Percentiles rank a stretch among this genome's conserved stretches.
phyloP scores from a whole-genome alignment of 2,113 vertebrate genomes.

The Hydropotes inermis region DNA sequence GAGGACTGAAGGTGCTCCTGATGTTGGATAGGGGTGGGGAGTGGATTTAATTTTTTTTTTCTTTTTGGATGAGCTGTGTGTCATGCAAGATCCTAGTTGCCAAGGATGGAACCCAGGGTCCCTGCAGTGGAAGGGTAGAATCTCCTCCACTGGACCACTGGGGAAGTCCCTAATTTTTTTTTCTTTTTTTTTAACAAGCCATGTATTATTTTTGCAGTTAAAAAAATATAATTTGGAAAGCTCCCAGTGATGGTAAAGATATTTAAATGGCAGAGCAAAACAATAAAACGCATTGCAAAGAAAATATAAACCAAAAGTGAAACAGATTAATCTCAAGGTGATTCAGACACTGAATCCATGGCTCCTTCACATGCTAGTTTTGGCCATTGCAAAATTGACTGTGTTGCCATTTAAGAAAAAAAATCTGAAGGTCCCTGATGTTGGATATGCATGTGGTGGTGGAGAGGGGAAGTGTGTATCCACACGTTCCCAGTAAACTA shows the following conservation, averaged over 20 bases:
- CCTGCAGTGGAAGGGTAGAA: neutral
- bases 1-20: neutral
- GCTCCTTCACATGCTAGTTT: neutral
- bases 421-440: neutral
- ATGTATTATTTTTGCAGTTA: neutral
- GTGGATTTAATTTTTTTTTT: neutral
- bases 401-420: neutral
- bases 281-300: neutral
- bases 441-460: fast-evolving
- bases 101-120: neutral
- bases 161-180: neutral
- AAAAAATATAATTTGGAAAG: neutral
- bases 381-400: neutral
- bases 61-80: neutral
- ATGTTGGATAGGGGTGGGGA: neutral
- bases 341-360: neutral
- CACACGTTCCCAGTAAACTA: fast-evolving
- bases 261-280: neutral
- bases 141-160: neutral
- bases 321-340: neutral
- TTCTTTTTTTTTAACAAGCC: neutral
- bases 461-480: fast-evolving
- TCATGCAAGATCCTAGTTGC: neutral
- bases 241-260: neutral
- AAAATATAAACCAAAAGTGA: neutral